Conservation (phyloP, 2,797 vertebrate species). For the Schizopygopsis malacanthus region DNA sequence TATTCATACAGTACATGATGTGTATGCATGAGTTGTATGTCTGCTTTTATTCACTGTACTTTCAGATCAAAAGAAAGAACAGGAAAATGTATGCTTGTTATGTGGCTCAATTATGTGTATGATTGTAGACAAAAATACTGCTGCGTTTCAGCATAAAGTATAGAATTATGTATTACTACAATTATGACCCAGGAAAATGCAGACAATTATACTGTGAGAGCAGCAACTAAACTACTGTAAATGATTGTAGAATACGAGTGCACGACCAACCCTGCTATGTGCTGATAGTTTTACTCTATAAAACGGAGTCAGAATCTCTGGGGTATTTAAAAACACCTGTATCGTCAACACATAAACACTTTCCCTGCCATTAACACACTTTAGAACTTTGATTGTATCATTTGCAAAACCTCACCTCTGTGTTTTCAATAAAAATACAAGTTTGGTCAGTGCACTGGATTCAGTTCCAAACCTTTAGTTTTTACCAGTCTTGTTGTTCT, state of each 20-base stretch:
- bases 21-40: background rate
- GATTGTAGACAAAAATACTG: background rate
- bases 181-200: background rate
- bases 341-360: background rate
- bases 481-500: background rate
- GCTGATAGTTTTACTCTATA: background rate
- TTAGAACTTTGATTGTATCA: background rate
- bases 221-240: background rate
- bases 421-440: background rate
- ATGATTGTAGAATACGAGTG: background rate
- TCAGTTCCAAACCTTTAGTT: background rate
- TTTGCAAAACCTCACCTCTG: background rate
- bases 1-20: background rate
- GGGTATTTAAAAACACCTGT: background rate
- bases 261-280: background rate
- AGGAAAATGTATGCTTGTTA: background rate
- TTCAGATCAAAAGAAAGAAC: constrained; percentile 2
- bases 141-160: background rate
- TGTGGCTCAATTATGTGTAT: background rate
- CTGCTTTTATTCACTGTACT: background rate
- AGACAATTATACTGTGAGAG: constrained; percentile 1
- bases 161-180: background rate
- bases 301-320: background rate
- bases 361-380: background rate
- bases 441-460: background rate